Evolutionary conservation across 2,888 invertebrate genomes (phyloP).

Genomic region (Nineta flava): DNA sequence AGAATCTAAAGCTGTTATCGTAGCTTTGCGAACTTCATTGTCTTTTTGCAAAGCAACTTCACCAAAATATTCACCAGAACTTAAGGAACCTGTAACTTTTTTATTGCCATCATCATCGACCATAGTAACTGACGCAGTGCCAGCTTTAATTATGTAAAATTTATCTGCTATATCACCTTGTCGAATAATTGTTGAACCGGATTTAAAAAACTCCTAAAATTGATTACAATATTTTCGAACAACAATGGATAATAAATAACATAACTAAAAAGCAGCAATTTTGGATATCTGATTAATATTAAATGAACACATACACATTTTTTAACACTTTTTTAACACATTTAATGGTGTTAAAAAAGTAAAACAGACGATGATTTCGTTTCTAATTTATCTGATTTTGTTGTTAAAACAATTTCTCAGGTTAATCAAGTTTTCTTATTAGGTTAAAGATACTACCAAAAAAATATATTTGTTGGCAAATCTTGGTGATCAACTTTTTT

Average conservation of each 20-base stretch:
- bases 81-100: constrained; percentile 41
- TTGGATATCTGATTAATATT: not conserved
- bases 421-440: too few relatives aligned
- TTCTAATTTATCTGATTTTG: too few relatives aligned
- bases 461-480: too few relatives aligned
- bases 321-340: too few relatives aligned
- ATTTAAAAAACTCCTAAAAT: constrained; percentile 59
- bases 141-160: constrained; percentile 80
- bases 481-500: too few relatives aligned
- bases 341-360: too few relatives aligned
- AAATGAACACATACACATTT: not conserved
- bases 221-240: too few relatives aligned
- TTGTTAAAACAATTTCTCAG: too few relatives aligned
- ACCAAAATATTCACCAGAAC: constrained; percentile 74
- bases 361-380: too few relatives aligned
- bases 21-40: constrained; percentile 67
- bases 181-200: constrained; percentile 61
- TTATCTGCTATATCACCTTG: constrained; percentile 81
- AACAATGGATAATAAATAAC: too few relatives aligned
- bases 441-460: too few relatives aligned
- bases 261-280: not conserved
- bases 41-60: constrained; percentile 76
- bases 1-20: constrained; percentile 71
- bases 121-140: constrained; percentile 52
- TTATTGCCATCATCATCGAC: not conserved